Conservation (phyloP, 2,888 invertebrate species). For the Eupithecia exiguata region DNA sequence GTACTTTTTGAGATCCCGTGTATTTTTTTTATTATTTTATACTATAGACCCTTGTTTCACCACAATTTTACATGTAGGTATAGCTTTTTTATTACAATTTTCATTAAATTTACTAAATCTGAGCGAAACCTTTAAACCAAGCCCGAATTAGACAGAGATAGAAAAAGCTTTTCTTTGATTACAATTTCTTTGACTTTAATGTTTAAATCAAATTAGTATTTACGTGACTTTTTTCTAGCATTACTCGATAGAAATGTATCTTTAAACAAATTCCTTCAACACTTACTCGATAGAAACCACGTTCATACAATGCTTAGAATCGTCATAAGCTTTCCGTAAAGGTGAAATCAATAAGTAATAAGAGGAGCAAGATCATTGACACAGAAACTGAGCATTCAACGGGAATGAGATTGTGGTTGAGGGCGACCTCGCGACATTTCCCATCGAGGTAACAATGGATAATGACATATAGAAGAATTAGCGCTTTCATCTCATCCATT, state of each 20-base stretch:
- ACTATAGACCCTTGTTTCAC: too few species aligned
- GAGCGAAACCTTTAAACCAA: not conserved
- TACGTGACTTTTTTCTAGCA: not conserved
- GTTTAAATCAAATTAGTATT: not conserved
- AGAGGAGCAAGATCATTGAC: constrained; percentile 58
- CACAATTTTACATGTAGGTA: too few species aligned
- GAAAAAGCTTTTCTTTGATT: not conserved
- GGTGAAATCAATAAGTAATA: constrained; percentile 61
- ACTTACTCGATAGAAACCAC: not conserved
- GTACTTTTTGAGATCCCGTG: not conserved
- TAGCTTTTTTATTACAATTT: not conserved
- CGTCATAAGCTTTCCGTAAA: constrained; percentile 41
- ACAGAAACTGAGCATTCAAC: constrained; percentile 61
- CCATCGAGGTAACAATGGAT: constrained; percentile 68
- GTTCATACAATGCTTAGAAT: constrained; percentile 21
- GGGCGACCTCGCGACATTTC: constrained; percentile 63
- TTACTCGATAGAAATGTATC: not conserved
- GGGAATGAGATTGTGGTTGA: constrained; percentile 58
- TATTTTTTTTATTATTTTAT: too few species aligned
- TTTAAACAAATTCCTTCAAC: not conserved
- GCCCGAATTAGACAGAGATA: too few species aligned
- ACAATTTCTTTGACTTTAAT: not conserved
- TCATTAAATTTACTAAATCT: not conserved
- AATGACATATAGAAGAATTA: constrained; percentile 65
- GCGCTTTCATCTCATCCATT: constrained; percentile 62